phyloP scores from a whole-genome alignment of 1,140 invertebrate genomes.

The Cyrtorhinus lividipennis region DNA sequence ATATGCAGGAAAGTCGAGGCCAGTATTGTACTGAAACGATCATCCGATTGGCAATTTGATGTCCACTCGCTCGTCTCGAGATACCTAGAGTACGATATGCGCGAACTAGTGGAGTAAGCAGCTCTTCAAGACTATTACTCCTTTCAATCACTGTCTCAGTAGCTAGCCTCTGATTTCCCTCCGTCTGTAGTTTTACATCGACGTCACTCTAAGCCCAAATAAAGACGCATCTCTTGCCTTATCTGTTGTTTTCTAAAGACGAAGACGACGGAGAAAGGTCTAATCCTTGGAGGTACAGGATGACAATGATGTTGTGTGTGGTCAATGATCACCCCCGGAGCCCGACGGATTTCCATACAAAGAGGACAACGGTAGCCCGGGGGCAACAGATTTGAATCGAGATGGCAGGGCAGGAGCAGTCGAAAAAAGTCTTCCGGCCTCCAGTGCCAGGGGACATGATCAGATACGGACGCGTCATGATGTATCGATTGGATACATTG shows the following conservation, averaged over 20 bases:
- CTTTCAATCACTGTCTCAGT: too few species aligned
- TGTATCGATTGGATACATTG: not conserved
- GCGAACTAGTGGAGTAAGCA: too few species aligned
- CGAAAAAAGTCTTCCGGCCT: not conserved
- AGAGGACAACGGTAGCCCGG: not conserved
- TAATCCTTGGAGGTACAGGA: not conserved
- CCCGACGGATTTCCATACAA: not conserved
- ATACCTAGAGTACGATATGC: too few species aligned
- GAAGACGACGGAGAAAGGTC: not conserved
- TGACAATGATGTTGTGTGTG: not conserved
- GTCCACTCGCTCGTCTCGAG: too few species aligned
- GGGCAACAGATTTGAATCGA: not conserved
- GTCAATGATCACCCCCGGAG: not conserved
- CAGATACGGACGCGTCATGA: not conserved
- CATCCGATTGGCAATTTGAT: too few species aligned
- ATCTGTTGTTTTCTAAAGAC: not conserved
- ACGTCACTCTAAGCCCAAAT: too few species aligned
- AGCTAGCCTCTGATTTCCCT: too few species aligned
- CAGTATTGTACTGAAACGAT: too few species aligned
- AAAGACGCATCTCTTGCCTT: not conserved
- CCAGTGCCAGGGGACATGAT: not conserved
- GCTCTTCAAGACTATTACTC: too few species aligned
- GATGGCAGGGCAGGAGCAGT: not conserved
- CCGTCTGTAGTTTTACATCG: too few species aligned
- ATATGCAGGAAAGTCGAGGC: too few species aligned